phyloP scores from a whole-genome alignment of 1,140 invertebrate genomes.

The Platyscapa corneri region DNA sequence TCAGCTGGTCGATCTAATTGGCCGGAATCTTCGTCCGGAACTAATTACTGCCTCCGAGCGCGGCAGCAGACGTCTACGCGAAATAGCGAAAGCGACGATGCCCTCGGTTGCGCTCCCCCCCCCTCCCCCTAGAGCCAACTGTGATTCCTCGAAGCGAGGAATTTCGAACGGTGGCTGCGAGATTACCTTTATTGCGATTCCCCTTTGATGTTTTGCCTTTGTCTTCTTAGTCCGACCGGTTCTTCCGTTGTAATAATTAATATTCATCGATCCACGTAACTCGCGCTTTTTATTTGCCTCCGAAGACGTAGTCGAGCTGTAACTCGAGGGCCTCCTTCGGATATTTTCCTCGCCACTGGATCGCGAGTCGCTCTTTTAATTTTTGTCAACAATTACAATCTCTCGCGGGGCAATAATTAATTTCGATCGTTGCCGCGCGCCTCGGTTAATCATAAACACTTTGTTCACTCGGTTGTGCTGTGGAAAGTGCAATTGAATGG shows the following conservation, averaged over 20 bases:
- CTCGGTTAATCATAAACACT: too few species aligned
- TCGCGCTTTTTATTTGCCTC: neutral
- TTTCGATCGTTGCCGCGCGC: too few species aligned
- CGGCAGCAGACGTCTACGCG: neutral
- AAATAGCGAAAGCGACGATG: conserved; percentile 25
- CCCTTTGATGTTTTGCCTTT: neutral
- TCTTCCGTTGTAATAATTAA: neutral
- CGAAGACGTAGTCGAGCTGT: neutral
- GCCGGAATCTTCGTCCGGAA: conserved; percentile 62
- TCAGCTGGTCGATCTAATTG: conserved; percentile 66
- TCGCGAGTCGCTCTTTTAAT: too few species aligned
- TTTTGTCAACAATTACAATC: too few species aligned
- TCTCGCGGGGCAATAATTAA: too few species aligned
- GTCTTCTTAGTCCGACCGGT: neutral
- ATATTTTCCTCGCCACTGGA: neutral
- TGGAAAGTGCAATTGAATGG: neutral
- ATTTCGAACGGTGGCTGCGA: neutral
- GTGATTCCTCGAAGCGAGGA: conserved; percentile 2
- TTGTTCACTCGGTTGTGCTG: too few species aligned
- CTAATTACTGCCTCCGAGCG: conserved; percentile 60
- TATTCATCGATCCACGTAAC: neutral
- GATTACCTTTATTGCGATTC: conserved; percentile 3
- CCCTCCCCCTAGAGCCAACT: too few species aligned
- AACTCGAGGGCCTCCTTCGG: neutral
- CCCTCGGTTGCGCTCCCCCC: neutral